These are phyloP conservation scores for Trachurus trachurus DNA, from an alignment of 2,797 vertebrate genomes.

Conservation along the genomic window DNA sequence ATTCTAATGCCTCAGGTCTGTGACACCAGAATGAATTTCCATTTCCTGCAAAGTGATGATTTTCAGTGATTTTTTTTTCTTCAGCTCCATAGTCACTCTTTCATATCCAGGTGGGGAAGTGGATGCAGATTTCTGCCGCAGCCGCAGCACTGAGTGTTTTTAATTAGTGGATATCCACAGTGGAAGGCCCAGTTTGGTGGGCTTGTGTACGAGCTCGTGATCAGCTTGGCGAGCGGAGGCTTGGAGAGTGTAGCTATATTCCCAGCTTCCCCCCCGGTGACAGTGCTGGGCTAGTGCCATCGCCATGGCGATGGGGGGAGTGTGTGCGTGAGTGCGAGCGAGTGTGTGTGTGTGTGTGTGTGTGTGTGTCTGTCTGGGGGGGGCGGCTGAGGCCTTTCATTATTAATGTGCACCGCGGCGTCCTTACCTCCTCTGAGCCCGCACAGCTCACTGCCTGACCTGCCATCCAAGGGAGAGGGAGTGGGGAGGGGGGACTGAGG, in stretches of 20 bases:
- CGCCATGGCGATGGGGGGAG: constrained; percentile 86
- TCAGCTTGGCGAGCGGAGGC: constrained; percentile 80
- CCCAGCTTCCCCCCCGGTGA: constrained; percentile 82
- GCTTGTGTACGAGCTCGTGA: constrained; percentile 78
- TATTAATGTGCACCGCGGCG: constrained; percentile 90
- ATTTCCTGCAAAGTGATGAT: constrained; percentile 68
- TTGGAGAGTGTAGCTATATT: constrained; percentile 81
- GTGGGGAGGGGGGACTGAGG: constrained; percentile 44
- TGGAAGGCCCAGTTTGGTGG: constrained; percentile 74
- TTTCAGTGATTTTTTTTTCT: constrained; percentile 47
- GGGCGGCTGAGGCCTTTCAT: constrained; percentile 89
- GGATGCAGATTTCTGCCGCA: constrained; percentile 72
- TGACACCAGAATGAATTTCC: constrained; percentile 64
- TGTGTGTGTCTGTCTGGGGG: constrained; percentile 45
- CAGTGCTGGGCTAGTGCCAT: constrained; percentile 90
- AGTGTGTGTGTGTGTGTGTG: constrained; percentile 54
- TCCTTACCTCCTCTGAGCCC: constrained; percentile 89
- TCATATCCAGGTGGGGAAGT: constrained; percentile 69
- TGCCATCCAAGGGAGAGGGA: constrained; percentile 84
- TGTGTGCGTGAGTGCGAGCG: constrained; percentile 51
- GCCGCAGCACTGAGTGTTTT: constrained; percentile 70
- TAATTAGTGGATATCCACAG: constrained; percentile 78
- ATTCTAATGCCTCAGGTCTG: constrained; percentile 60
- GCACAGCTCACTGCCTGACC: constrained; percentile 89
- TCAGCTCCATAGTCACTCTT: constrained; percentile 46